Conservation (phyloP, 2,113 vertebrate genomes). For the Ranitomeya variabilis region DNA sequence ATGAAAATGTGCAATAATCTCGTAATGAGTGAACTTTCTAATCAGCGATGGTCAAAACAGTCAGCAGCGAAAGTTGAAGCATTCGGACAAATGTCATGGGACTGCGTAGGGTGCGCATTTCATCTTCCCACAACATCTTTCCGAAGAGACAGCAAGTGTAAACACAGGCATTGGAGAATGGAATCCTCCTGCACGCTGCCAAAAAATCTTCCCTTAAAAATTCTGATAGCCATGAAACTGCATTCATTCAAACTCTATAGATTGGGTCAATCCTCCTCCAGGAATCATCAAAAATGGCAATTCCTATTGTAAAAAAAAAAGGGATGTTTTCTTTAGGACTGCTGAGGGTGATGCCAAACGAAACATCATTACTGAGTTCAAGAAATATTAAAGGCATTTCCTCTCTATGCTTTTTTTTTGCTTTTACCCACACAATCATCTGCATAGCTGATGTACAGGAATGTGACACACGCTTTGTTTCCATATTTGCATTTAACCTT, state of each 20-base stretch:
- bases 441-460: slow-evolving; percentile 60
- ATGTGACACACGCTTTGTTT: slow-evolving; percentile 63
- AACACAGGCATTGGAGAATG: slow-evolving; percentile 9
- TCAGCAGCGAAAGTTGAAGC: slow-evolving; percentile 1
- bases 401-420: slow-evolving; percentile 61
- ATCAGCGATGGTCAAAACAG: slow-evolving; percentile 5
- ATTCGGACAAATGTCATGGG: slow-evolving; percentile 28
- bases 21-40: background rate
- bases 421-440: slow-evolving; percentile 64
- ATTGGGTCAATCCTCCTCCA: slow-evolving; percentile 23
- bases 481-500: slow-evolving; percentile 61
- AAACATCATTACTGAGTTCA: slow-evolving; percentile 67
- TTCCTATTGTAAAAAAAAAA: slow-evolving; percentile 58
- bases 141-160: slow-evolving; percentile 32
- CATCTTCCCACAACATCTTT: slow-evolving; percentile 32
- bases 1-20: background rate
- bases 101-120: slow-evolving; percentile 47
- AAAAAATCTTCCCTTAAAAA: slow-evolving; percentile 48
- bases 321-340: slow-evolving; percentile 62
- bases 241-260: slow-evolving; percentile 4
- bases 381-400: slow-evolving; percentile 70
- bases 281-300: slow-evolving; percentile 55
- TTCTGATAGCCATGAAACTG: slow-evolving; percentile 19
- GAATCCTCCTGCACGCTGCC: slow-evolving; percentile 22
- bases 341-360: slow-evolving; percentile 61